Conservation (phyloP, 2,113 vertebrate genomes). For the Lepus timidus region DNA sequence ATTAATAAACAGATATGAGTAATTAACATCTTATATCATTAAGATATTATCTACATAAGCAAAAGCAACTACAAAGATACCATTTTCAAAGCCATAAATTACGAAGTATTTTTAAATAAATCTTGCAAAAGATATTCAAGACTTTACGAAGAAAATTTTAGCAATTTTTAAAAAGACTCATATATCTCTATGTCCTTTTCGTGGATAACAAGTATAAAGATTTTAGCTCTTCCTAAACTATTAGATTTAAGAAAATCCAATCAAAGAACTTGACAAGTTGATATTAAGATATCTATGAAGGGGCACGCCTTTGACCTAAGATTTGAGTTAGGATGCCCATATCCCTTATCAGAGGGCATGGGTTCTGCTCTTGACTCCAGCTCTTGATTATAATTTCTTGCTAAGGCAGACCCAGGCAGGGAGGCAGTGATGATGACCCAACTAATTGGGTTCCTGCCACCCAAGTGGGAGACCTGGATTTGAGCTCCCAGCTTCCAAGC, state of each 20-base stretch:
- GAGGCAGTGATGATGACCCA: too few species aligned
- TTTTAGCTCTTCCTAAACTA: not conserved
- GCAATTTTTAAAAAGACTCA: conserved; percentile 44
- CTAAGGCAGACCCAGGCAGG: too few species aligned
- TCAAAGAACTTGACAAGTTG: conserved; percentile 22
- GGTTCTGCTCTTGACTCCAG: too few species aligned
- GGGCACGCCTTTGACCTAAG: not conserved
- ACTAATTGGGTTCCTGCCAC: too few species aligned
- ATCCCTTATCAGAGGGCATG: too few species aligned
- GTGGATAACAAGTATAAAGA: not conserved
- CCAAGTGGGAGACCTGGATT: too few species aligned
- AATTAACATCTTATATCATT: conserved; percentile 26
- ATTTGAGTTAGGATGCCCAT: too few species aligned
- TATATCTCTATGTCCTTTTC: not conserved
- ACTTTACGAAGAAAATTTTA: not conserved
- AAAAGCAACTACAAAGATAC: not conserved
- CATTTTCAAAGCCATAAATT: conserved; percentile 35
- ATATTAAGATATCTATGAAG: conserved; percentile 8
- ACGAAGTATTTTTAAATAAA: conserved; percentile 1
- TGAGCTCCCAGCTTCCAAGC: too few species aligned
- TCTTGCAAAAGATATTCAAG: not conserved
- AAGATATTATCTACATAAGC: not conserved
- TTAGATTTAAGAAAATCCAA: not conserved
- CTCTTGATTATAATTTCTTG: too few species aligned
- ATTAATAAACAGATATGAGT: not conserved